These are phyloP conservation scores for Picus viridis DNA, from an alignment of 2,797 vertebrate species.

Conservation along the genomic window DNA sequence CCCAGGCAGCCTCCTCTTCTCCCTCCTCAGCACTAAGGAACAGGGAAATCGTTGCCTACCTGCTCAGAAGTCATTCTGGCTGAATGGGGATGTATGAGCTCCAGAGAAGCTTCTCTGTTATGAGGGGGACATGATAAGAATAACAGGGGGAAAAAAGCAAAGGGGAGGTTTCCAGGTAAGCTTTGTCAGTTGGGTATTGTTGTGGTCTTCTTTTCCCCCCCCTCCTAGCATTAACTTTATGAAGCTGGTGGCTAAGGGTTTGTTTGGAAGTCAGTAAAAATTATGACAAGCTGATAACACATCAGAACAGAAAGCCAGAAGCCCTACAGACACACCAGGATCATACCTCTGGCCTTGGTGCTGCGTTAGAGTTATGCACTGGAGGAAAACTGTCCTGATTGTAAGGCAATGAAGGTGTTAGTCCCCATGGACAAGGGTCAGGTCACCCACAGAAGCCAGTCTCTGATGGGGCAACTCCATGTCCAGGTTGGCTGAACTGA, in stretches of 20 bases:
- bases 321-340: background rate
- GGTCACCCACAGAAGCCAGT: background rate
- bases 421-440: no score
- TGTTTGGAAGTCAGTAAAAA: background rate
- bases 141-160: background rate
- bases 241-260: background rate
- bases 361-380: background rate
- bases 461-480: rapidly evolving
- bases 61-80: background rate
- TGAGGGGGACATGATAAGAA: background rate
- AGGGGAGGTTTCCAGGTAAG: background rate
- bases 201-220: background rate
- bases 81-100: background rate
- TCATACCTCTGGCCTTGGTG: background rate
- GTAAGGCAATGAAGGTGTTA: no score
- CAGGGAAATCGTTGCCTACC: background rate
- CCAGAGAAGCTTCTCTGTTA: background rate
- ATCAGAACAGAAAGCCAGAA: background rate
- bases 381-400: background rate
- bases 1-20: background rate
- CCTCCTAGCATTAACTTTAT: background rate
- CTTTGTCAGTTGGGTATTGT: background rate
- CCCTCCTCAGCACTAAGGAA: background rate
- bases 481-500: background rate
- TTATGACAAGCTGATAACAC: background rate